Percentiles rank a stretch among this genome's conserved stretches.
Evolutionary conservation across 2,113 vertebrate genomes (phyloP).

Genomic region (Chunga burmeisteri): DNA sequence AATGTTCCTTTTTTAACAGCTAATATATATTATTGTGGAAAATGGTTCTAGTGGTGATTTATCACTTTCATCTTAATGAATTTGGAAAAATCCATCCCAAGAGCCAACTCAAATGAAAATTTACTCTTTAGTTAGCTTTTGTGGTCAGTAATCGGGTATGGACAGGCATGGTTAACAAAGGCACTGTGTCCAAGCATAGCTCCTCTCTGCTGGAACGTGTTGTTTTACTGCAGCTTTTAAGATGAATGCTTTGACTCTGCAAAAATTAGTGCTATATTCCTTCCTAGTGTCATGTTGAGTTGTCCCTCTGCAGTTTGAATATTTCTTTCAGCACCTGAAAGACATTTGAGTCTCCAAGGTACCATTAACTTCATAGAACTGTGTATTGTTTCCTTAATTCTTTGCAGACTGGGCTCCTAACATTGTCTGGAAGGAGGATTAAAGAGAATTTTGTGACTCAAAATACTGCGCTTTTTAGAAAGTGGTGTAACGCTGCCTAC

Average conservation of each 20-base stretch:
- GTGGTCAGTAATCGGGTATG: background rate
- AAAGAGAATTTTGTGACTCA: background rate
- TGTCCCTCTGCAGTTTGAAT: background rate
- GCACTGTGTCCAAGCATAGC: fast-evolving
- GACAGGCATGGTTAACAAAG: background rate
- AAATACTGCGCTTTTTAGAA: background rate
- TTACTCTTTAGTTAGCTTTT: background rate
- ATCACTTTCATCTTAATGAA: background rate
- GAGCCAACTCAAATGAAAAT: background rate
- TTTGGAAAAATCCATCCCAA: background rate
- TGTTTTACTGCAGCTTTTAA: background rate
- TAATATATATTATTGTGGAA: background rate
- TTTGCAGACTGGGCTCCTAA: background rate
- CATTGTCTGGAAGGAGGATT: background rate
- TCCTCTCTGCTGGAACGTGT: background rate
- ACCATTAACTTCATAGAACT: too few species aligned
- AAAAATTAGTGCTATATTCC: background rate
- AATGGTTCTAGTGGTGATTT: background rate
- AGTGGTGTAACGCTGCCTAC: background rate
- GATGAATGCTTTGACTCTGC: background rate
- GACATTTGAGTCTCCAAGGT: background rate
- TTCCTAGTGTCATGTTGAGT: background rate
- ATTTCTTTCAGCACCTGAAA: background rate
- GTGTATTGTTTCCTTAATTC: background rate
- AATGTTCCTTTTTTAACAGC: background rate